Conservation (phyloP, 2,113 vertebrate species). For the Dascyllus trimaculatus region DNA sequence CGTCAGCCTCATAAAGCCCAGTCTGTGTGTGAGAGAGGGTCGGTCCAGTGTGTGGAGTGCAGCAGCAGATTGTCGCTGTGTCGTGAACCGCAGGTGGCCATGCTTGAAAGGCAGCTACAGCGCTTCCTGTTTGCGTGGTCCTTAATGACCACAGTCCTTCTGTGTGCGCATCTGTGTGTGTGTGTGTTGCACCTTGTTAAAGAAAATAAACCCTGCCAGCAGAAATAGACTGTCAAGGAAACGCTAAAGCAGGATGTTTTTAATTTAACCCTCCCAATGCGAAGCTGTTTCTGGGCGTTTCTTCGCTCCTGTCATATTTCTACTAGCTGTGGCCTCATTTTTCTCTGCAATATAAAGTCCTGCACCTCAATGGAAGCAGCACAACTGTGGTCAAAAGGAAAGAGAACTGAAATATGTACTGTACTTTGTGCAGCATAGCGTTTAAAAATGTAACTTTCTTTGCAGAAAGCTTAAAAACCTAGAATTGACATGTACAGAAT, state of each 20-base stretch:
- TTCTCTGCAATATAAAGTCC: too few relatives aligned
- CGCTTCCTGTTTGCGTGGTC: slow-evolving; percentile 46
- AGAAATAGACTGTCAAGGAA: background rate
- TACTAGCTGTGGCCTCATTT: too few relatives aligned
- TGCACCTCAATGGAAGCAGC: too few relatives aligned
- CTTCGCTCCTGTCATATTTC: too few relatives aligned
- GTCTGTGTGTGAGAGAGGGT: slow-evolving; percentile 7
- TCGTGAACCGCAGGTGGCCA: slow-evolving; percentile 26
- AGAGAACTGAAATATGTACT: too few relatives aligned
- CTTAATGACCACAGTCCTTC: slow-evolving; percentile 1
- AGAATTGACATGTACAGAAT: too few relatives aligned
- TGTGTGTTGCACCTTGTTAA: slow-evolving; percentile 7
- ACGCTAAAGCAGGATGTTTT: background rate
- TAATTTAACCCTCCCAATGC: background rate
- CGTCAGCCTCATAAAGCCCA: slow-evolving; percentile 7
- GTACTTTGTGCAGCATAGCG: too few relatives aligned
- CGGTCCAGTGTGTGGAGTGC: slow-evolving; percentile 15
- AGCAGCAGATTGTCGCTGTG: slow-evolving; percentile 43
- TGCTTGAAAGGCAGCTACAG: slow-evolving; percentile 44
- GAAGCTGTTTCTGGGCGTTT: too few relatives aligned
- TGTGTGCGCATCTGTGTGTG: background rate
- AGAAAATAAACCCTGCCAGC: background rate
- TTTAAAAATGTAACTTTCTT: too few relatives aligned
- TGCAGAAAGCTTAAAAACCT: too few relatives aligned
- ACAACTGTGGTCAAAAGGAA: too few relatives aligned